A percentile compares a stretch with the other conserved stretches of the same genome.
phyloP scores from a whole-genome alignment of 2,888 invertebrate species.

The Agrochola lota region DNA sequence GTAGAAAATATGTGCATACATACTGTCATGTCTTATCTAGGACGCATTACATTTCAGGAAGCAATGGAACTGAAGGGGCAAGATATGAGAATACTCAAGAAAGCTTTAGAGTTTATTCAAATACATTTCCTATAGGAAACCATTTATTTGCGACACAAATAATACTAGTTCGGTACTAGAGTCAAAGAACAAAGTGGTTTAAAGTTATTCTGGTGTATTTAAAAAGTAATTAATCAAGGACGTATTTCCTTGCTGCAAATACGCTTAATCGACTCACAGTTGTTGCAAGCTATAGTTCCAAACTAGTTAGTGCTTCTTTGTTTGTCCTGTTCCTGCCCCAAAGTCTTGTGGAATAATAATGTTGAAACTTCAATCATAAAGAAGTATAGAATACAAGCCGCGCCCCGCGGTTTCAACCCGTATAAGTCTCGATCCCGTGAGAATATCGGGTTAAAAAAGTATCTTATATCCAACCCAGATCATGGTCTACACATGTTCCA shows the following conservation, averaged over 20 bases:
- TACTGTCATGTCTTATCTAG: conserved; percentile 28
- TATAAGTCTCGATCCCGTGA: no score
- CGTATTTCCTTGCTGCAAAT: conserved; percentile 26
- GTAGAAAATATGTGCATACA: neutral
- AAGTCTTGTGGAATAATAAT: neutral
- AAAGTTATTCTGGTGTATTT: conserved; percentile 36
- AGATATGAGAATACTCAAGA: conserved; percentile 4
- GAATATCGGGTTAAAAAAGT: no score
- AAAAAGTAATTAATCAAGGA: conserved; percentile 45
- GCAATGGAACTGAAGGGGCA: conserved; percentile 17
- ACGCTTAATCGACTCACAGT: conserved; percentile 23
- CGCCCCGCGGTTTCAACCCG: no score
- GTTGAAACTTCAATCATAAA: neutral
- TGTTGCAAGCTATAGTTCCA: neutral
- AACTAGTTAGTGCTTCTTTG: conserved; percentile 17
- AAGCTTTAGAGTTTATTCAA: conserved; percentile 7
- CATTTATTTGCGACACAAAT: conserved; percentile 7
- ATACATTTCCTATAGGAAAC: neutral
- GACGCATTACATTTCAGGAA: conserved; percentile 34
- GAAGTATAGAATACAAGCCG: neutral
- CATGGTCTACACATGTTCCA: no score
- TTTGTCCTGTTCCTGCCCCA: neutral
- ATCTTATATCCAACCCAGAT: no score
- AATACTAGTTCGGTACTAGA: neutral
- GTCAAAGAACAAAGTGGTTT: conserved; percentile 10